These are phyloP conservation scores for Tangara arthus DNA, from an alignment of 2,797 vertebrate species.

Conservation along the genomic window DNA sequence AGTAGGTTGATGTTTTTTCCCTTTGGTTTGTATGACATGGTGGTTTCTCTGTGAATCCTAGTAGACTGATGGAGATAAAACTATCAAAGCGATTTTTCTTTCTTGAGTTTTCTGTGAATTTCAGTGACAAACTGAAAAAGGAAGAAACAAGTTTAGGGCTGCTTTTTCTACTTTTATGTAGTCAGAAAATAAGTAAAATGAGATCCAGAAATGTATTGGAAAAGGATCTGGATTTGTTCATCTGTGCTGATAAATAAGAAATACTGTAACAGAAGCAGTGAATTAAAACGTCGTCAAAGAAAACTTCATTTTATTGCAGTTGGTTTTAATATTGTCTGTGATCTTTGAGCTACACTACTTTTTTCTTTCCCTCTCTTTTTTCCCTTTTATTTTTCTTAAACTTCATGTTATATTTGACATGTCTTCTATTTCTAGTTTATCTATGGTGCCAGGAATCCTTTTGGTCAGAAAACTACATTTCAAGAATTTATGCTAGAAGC, in stretches of 20 bases:
- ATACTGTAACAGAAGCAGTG: not conserved
- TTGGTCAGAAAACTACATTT: not conserved
- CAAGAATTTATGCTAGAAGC: not conserved
- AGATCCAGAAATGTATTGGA: not conserved
- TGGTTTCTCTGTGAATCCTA: not conserved
- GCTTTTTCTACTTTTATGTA: not conserved
- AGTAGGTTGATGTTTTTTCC: not conserved
- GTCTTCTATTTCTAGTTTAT: not conserved
- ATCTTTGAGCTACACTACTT: not conserved
- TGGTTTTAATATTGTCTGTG: not conserved
- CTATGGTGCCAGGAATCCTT: not conserved
- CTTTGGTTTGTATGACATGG: not conserved
- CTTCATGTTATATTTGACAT: not conserved
- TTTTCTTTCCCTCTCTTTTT: not conserved
- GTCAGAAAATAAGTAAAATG: not conserved
- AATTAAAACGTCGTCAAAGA: not conserved
- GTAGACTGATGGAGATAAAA: not conserved
- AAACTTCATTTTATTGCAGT: not conserved
- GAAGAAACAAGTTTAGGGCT: not conserved
- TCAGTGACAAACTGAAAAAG: not conserved
- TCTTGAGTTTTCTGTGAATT: not conserved
- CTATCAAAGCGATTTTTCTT: not conserved
- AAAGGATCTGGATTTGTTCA: not conserved
- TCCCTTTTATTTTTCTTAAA: rapidly evolving
- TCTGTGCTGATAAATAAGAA: not conserved